Evolutionary conservation across 2,888 invertebrate species (phyloP).

Genomic region (Sclerodermus sp.): DNA sequence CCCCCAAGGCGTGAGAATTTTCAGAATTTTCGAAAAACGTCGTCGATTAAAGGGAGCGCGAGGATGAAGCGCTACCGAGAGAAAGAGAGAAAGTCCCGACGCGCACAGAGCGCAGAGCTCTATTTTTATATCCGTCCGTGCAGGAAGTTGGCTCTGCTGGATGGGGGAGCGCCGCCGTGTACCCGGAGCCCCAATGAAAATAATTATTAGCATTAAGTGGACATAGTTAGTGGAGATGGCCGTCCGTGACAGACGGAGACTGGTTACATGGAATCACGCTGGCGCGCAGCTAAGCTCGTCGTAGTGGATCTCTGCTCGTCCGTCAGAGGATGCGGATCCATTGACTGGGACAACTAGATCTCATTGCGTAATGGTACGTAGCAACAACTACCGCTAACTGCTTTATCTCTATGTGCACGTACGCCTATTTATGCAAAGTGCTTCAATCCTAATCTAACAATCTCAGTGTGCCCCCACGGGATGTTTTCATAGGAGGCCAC

Average conservation of each 20-base stretch:
- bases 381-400: too few species aligned
- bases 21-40: too few species aligned
- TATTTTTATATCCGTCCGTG: constrained; percentile 57
- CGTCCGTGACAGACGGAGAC: constrained; percentile 32
- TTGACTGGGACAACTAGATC: constrained; percentile 54
- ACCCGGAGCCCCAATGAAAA: constrained; percentile 52
- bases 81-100: constrained; percentile 15
- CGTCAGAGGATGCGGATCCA: constrained; percentile 53
- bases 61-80: constrained; percentile 7
- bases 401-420: too few species aligned
- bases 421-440: too few species aligned
- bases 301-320: constrained; percentile 18
- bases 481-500: too few species aligned
- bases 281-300: neutral
- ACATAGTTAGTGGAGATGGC: constrained; percentile 48
- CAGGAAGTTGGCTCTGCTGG: constrained; percentile 52
- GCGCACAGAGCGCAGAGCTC: constrained; percentile 42
- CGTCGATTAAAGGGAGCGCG: too few species aligned
- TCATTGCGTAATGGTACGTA: constrained; percentile 51
- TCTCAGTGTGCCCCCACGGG: too few species aligned
- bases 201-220: constrained; percentile 58
- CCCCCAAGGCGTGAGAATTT: too few species aligned
- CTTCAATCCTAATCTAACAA: too few species aligned
- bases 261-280: constrained; percentile 49
- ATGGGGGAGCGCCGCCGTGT: constrained; percentile 39